Evolutionary conservation across 2,888 invertebrate species (phyloP), one percentile per base, ranked within the genome.

Genomic region (Aplocera efformata): DNA sequence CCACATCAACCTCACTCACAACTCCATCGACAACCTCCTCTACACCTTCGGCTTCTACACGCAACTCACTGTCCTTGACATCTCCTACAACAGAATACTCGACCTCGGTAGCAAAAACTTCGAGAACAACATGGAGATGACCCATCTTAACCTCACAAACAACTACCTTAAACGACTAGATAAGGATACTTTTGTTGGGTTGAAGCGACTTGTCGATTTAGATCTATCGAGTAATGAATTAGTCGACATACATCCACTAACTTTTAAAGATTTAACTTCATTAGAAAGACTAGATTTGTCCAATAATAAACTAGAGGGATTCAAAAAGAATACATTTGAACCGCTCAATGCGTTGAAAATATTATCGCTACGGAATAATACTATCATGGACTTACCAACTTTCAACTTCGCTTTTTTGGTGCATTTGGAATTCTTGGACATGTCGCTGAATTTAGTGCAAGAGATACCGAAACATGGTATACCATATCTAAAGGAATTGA

Each of bases 91-190:
- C 81, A 91, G 91, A 66, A 92, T 98, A 54, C 91, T 92, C 72
- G 92, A 93, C 7, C 84, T 98, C 61, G 96, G 95, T 63, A 92
- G 93, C 60, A 92, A 92, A 61, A 95, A 95, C 74, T 96, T 98
- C 62, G 92, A 94, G 52, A 92, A 91, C 50, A 95, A 96, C 64
- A 90, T 89, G 42, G 92, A 92, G 56, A 89, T 97, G 79, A 90
- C 91, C 29, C 90, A 91, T 48, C 84, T 97, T 20, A 94, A 96
- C 74, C 84, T 96, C 47, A 95, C 94, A 71, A 85, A 91, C 52
- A 97, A 97, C 76, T 89, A 89, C 46, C 90, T 96, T 25, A 91
- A 91, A 61, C 89, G 89, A 36, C 75, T 96, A 53, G 91, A 92
- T 55, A 94, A 94, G 67, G 94, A 94, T 57, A 92, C 94, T 7